Base-by-base conservation (phyloP, 2,113 vertebrate species). In the Lophura nycthemera region DNA sequence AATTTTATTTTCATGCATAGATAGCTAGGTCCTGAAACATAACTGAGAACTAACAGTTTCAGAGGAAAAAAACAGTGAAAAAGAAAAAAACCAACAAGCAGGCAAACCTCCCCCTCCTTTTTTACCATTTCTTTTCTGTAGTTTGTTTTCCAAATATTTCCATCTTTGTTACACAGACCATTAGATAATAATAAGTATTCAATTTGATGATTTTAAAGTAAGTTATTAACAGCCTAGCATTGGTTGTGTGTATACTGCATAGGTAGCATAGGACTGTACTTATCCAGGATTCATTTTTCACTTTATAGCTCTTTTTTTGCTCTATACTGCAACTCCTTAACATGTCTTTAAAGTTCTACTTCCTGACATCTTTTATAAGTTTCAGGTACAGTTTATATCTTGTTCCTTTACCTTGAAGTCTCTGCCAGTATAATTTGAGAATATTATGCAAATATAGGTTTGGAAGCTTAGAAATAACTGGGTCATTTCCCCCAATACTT, bases 271-370 rank as follows among this genome's bases (percentile, higher is more conserved):
- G 71, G 17, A 30, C 50, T 66, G 13, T 78, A 15, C 1, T 64
- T 90, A 80, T 75, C 5, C 54, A 76, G 75, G 30, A 79, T 65
- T 92, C 90, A 66, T 73, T 89, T 89, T 93, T 92, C n/a, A 70
- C 10, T 90, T 86, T 52, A 48, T 75, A 73, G 40, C 12, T 93
- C 57, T 19, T 50, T 60, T 15, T 75, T 89, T 85, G 48, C 29
- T 20, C 48, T 29, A 32, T 83, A 70, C 36, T 59, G 47, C 47
- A 80, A 43, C 38, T 88, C 45, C 80, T 84, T 88, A 81, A 73
- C 29, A 80, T 64, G 43, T 88, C 22, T 67, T 43, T 83, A 72
- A 40, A 85, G 63, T 22, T 83, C 34, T 92, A 38, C 40, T 48
- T 76, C 74, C 22, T 43, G 56, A 84, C 78, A 83, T 82, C 36